Evolutionary conservation across 2,113 vertebrate genomes (phyloP), one percentile per base, ranked within the genome.

Genomic region (Oxyura jamaicensis): DNA sequence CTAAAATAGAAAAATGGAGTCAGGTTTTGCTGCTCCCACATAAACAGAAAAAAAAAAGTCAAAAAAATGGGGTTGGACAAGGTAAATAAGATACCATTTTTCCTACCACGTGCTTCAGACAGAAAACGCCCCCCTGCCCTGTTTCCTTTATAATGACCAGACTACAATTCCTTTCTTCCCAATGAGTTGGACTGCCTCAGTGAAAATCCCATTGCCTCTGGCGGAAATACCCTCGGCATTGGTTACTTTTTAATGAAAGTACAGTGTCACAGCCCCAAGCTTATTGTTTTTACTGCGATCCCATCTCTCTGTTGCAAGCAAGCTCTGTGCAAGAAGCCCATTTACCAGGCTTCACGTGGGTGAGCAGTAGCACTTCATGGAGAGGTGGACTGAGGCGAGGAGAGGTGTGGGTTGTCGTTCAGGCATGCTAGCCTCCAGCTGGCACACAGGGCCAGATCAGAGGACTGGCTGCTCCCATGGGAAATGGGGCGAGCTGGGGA

Each of bases 1-100:
- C 91, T 82, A 67, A 74, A 12, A 52, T 3, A 91, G 83, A 90
- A 84, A 82, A 94, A 92, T 66, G 53, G 90, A 92, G 48, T 72
- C 56, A 82, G 76, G 25, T 86, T 92, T 92, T 88, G 31, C 56
- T 55, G 46, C 55, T 93, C 25, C 62, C 11, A 4, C 26, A 56
- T 75, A 91, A 94, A 83, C 33, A 86, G 68, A 46, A 66, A 60
- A 88, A 48, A 22, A 21, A 20, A 4, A 18, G 8, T 8, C 8
- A 19, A 19, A 19, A 19, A 14, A 5, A 13, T 15, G 44, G 18
- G 33, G 52, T 71, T 28, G 18, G 10, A 2, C 5, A 56, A 65
- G 36, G 22, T 63, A 89, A 78, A 26, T 14, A 74, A 88, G 42
- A 55, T 20, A 31, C 17, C 44, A 18, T 4, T 89, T 86, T 95